Evolutionary conservation across 2,888 invertebrate species (phyloP), one percentile per base, ranked within the genome.

Genomic region (Trachelus stipa): DNA sequence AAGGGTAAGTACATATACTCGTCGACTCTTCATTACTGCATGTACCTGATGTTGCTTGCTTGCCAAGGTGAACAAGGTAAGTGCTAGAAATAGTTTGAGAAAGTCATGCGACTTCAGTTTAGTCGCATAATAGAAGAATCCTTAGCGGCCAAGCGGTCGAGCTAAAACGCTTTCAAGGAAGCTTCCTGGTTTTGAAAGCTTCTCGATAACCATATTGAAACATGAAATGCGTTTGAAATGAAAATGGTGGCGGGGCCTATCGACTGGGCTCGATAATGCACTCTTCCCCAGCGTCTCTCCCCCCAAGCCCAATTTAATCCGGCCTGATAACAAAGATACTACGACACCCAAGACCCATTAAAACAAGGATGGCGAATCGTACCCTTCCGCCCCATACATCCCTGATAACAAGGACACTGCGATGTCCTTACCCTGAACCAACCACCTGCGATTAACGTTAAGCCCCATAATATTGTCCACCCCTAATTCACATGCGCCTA

Each of bases 1-100:
- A 89, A 89, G 85, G 88, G 89, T 89, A 83, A 88, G 89, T 90
- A 75, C 69, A 34, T 34, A 23, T 35, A 23, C 30, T 23, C 56
- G 30, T 40, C 69, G 33, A 34, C 56, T 73, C 34, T 11, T 30
- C 23, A 69, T 34, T 33, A 23, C 34, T 37, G 73, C 75, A 56
- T 80, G 33, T 12, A 73, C 35, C n/a, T 77, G 35, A 71, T 15
- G 34, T 78, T 83, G 37, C 74, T 78, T 77, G 85, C 85, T 84
- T 80, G 85, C 77, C 34, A 6, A 69, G 75, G 78, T 75, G 73
- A 78, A 74, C 12, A 74, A 87, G 87, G 87, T 87, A 87, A 87
- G 87, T 87, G 86, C 87, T 87, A 56, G 23, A 56, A 23, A 23
- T 56, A 56, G 56, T 56, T 56, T 56, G 2, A 56, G 56, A 56